Evolutionary conservation across 2,113 vertebrate species (phyloP), one percentile per base, ranked within the genome.

Genomic region (Bubo blakistoni): DNA sequence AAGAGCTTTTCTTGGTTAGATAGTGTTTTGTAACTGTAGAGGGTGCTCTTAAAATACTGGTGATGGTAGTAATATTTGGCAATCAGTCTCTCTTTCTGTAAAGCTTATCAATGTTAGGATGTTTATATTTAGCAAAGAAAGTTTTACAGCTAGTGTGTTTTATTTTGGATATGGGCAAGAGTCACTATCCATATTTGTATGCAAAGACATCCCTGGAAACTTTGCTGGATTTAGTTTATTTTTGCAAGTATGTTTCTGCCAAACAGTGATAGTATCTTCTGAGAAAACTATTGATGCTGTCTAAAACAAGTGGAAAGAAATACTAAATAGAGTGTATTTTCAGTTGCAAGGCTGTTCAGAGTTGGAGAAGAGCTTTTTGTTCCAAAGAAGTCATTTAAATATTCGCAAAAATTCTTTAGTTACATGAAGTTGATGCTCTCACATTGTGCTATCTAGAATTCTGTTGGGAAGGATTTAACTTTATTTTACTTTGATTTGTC

Each of bases 221-320:
- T 85, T 93, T 93, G 96, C 91, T 92, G 77, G n/a, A 66, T 63
- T 88, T 86, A 86, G 58, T 96, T 97, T 97, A 74, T 97, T 96
- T 98, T 96, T 96, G 96, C 79, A 95, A 94, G 82, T 32, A 11
- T 65, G 44, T 94, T 97, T 97, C 97, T 96, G 94, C 87, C 96
- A 96, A 96, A 95, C 74, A 63, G 25, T 88, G 95, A 96, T 96
- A 49, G 26, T 94, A 96, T 98, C 96, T 97, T 95, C 95, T 97
- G 94, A 97, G 97, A 97, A 97, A 97, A 90, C 32, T 58, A 86
- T 63, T 81, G 91, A 80, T 93, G 72, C 46, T 52, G 49, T 81
- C 77, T 97, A 90, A 95, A 97, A 90, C 36, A 91, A 93, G 74
- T 77, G 76, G 55, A 95, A 96, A 92, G 52, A 91, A 93, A 67